These are phyloP conservation scores for Alectura lathami DNA, from an alignment of 2,113 vertebrate species.

Conservation along the genomic window DNA sequence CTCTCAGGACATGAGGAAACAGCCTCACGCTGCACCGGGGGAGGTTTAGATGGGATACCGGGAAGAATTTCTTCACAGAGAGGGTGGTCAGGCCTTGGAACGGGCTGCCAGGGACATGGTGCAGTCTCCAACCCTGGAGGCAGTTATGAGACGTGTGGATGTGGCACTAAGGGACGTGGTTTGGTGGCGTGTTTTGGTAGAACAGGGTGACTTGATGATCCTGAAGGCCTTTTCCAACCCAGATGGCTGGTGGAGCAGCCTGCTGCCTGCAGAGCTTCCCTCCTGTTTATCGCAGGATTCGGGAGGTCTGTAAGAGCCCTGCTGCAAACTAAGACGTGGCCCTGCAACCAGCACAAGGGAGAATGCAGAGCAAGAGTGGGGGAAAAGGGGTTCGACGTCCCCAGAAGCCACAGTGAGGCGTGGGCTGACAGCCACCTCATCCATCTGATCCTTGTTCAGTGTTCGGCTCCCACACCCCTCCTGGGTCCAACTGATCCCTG, in stretches of 20 bases:
- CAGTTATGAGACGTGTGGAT: no score
- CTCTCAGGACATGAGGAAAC: neutral
- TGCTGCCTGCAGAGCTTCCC: neutral
- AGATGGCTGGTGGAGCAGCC: neutral
- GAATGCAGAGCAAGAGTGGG: accelerated
- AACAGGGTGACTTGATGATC: no score
- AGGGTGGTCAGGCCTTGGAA: no score
- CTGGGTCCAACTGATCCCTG: neutral
- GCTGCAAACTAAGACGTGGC: neutral
- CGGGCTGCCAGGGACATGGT: no score
- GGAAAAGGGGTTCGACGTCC: neutral
- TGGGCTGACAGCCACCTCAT: neutral
- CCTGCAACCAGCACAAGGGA: neutral
- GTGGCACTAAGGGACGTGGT: no score
- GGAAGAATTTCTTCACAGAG: no score
- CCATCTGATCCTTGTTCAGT: neutral
- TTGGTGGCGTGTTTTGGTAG: no score
- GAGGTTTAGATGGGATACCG: no score
- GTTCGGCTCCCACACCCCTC: neutral
- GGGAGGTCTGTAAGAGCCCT: neutral
- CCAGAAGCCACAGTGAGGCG: neutral
- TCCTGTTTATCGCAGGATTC: neutral
- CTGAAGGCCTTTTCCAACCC: no score
- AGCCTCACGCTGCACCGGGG: no score
- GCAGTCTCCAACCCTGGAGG: no score